These are phyloP conservation scores for Macaria notata DNA, from an alignment of 2,888 invertebrate species.

Conservation along the genomic window DNA sequence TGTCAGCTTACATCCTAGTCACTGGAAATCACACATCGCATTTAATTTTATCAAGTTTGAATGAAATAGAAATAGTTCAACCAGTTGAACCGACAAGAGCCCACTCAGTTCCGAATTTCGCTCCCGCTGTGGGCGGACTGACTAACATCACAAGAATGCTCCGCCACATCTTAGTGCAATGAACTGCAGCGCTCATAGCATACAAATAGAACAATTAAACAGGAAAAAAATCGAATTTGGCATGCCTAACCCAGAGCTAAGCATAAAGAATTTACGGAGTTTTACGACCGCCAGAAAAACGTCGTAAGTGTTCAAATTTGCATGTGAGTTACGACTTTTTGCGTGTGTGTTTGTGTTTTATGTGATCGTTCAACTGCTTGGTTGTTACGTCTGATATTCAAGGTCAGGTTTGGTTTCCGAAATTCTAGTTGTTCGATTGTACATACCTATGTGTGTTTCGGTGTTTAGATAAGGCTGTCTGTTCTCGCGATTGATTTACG, in stretches of 20 bases:
- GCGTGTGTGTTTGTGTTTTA: neutral
- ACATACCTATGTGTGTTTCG: constrained; percentile 2
- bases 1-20: no score
- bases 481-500: neutral
- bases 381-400: constrained; percentile 15
- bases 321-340: constrained; percentile 8
- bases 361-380: constrained; percentile 19
- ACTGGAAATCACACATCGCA: no score
- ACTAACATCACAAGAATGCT: constrained; percentile 41
- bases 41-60: no score
- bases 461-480: constrained; percentile 2
- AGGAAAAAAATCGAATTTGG: constrained; percentile 10
- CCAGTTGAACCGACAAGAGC: no score
- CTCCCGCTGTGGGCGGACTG: constrained; percentile 32
- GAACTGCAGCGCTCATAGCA: constrained; percentile 46
- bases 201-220: constrained; percentile 50
- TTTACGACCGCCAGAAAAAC: neutral
- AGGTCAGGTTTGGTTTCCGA: constrained; percentile 21
- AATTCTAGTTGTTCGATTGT: constrained; percentile 21
- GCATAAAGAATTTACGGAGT: constrained; percentile 8
- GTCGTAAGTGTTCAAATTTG: constrained; percentile 3
- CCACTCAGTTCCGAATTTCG: constrained; percentile 11
- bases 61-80: no score
- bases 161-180: constrained; percentile 40
- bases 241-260: constrained; percentile 30